These are phyloP conservation scores for Actias luna DNA, from an alignment of 2,888 invertebrate genomes.

Conservation along the genomic window DNA sequence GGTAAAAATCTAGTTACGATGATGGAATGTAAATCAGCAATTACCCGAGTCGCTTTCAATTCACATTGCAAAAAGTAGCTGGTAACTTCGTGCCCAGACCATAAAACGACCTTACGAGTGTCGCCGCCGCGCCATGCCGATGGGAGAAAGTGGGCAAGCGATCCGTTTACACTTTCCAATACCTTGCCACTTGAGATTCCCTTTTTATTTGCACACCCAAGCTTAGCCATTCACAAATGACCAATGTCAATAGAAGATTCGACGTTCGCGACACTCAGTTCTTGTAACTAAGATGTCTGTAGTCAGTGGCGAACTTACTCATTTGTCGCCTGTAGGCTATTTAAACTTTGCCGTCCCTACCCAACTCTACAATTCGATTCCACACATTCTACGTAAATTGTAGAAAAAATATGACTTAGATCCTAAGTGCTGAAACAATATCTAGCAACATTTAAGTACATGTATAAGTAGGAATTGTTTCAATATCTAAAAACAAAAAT, in stretches of 20 bases:
- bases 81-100: slow-evolving; percentile 32
- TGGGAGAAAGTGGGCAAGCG: slow-evolving; percentile 40
- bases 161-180: slow-evolving; percentile 31
- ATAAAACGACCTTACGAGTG: slow-evolving; percentile 32
- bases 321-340: too few relatives aligned
- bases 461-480: too few relatives aligned
- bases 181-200: slow-evolving; percentile 5
- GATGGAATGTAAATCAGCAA: slow-evolving; percentile 6
- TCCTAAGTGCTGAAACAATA: too few relatives aligned
- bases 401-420: too few relatives aligned
- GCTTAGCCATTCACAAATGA: background rate
- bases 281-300: too few relatives aligned
- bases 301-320: too few relatives aligned
- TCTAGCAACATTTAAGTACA: too few relatives aligned
- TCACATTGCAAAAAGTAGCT: slow-evolving; percentile 18
- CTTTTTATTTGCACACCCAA: background rate
- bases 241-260: background rate
- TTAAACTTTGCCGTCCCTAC: too few relatives aligned
- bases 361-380: too few relatives aligned
- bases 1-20: slow-evolving; percentile 26
- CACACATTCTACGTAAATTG: too few relatives aligned
- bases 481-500: too few relatives aligned
- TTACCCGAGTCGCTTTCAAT: slow-evolving; percentile 16
- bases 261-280: background rate
- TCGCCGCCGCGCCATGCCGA: slow-evolving; percentile 15